Conservation (phyloP, 2,888 invertebrate genomes). For the Erebia ligea region DNA sequence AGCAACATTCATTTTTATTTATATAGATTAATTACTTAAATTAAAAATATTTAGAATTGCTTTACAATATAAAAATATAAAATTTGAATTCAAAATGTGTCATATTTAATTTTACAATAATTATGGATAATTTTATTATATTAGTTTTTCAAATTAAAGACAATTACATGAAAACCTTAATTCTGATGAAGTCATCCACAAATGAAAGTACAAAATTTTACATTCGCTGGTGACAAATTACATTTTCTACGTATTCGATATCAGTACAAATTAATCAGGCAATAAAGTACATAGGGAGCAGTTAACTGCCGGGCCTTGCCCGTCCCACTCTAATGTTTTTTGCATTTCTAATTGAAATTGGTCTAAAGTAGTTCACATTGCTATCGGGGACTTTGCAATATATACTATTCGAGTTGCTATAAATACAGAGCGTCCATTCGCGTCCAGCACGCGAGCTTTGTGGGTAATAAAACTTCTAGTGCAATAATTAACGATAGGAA, state of each 20-base stretch:
- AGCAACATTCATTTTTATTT: too few species aligned
- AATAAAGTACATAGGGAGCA: conserved; percentile 28
- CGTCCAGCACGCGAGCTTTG: conserved; percentile 34
- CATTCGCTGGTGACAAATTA: background rate
- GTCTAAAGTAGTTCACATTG: conserved; percentile 21
- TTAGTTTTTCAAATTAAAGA: too few species aligned
- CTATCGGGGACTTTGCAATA: conserved; percentile 31
- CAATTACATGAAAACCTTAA: background rate
- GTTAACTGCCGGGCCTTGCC: conserved; percentile 36
- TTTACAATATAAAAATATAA: too few species aligned
- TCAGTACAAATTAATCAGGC: conserved; percentile 28
- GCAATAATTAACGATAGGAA: conserved; percentile 28
- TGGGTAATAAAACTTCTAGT: conserved; percentile 33
- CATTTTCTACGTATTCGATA: conserved; percentile 17
- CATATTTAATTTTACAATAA: too few species aligned
- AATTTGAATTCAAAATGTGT: too few species aligned
- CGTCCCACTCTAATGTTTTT: conserved; percentile 39
- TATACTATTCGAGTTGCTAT: conserved; percentile 25
- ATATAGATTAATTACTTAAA: too few species aligned
- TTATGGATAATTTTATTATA: too few species aligned
- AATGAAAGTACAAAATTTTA: background rate
- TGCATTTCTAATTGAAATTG: conserved; percentile 42
- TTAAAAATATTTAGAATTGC: too few species aligned
- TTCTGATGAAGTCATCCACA: background rate
- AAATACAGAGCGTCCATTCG: conserved; percentile 31